Percentiles rank a stretch among this genome's conserved stretches.
Evolutionary conservation across 2,888 invertebrate genomes (phyloP).

Genomic region (Platycnemis pennipes): DNA sequence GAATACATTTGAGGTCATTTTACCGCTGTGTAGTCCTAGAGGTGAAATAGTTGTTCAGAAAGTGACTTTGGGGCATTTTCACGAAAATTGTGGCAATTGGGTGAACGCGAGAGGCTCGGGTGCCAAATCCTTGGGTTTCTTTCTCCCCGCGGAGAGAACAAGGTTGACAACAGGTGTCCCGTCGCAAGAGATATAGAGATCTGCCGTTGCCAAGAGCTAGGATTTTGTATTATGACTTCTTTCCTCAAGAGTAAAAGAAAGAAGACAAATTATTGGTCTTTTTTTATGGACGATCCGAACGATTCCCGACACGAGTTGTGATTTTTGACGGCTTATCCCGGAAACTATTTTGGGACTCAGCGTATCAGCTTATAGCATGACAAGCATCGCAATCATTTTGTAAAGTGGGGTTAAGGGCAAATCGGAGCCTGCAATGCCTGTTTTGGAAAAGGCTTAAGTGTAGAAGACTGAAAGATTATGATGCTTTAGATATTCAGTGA

Average conservation of each 20-base stretch:
- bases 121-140: neutral
- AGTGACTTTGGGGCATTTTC: neutral
- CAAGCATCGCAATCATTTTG: neutral
- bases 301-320: neutral
- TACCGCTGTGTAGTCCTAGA: neutral
- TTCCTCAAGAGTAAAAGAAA: neutral
- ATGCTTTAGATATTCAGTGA: too few relatives aligned
- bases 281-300: neutral
- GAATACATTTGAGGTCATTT: neutral
- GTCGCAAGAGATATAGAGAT: neutral
- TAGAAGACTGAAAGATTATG: too few relatives aligned
- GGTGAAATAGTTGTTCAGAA: neutral
- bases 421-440: too few relatives aligned
- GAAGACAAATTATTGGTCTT: neutral
- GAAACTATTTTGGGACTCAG: neutral
- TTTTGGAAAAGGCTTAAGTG: too few relatives aligned
- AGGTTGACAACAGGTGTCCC: constrained; percentile 20
- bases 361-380: neutral
- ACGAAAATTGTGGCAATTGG: neutral
- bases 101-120: neutral
- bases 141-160: neutral
- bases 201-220: neutral
- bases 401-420: too few relatives aligned
- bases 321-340: neutral
- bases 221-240: neutral